A percentile compares a stretch with the other conserved stretches of the same genome.
These are phyloP conservation scores for Linnaemya tessellans DNA, from an alignment of 2,888 invertebrate genomes.

Conservation along the genomic window DNA sequence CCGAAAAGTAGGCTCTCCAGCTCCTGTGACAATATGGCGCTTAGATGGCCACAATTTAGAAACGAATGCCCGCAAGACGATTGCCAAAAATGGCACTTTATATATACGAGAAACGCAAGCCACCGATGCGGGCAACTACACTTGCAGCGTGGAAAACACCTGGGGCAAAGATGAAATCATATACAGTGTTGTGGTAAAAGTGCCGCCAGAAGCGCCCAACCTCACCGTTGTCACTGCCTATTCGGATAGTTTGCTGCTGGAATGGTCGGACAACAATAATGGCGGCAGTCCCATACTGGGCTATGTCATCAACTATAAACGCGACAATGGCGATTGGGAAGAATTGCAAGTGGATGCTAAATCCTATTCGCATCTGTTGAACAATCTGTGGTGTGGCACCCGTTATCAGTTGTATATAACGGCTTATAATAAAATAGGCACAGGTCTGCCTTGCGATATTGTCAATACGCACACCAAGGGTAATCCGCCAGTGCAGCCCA, in stretches of 20 bases:
- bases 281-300: slow-evolving; percentile 92
- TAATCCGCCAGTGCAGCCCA: slow-evolving; percentile 90
- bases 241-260: slow-evolving; percentile 91
- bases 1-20: slow-evolving; percentile 92
- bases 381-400: slow-evolving; percentile 94
- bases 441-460: slow-evolving; percentile 94
- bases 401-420: slow-evolving; percentile 94
- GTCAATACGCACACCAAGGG: slow-evolving; percentile 93
- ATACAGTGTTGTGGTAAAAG: slow-evolving; percentile 88
- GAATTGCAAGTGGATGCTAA: slow-evolving; percentile 93
- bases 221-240: slow-evolving; percentile 92
- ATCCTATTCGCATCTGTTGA: slow-evolving; percentile 90
- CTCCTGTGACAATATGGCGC: slow-evolving; percentile 90
- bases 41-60: slow-evolving; percentile 90
- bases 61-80: slow-evolving; percentile 87
- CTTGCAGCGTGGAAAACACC: slow-evolving; percentile 92
- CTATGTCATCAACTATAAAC: slow-evolving; percentile 94
- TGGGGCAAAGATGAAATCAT: slow-evolving; percentile 93
- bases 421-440: slow-evolving; percentile 95
- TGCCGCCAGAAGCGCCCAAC: slow-evolving; percentile 93
- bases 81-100: slow-evolving; percentile 89
- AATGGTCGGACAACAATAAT: slow-evolving; percentile 92
- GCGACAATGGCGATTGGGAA: slow-evolving; percentile 96
- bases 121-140: slow-evolving; percentile 94
- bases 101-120: slow-evolving; percentile 90